Percentiles rank a stretch among this genome's conserved stretches.
phyloP scores from a whole-genome alignment of 2,888 invertebrate genomes.

The Theristus sp. region DNA sequence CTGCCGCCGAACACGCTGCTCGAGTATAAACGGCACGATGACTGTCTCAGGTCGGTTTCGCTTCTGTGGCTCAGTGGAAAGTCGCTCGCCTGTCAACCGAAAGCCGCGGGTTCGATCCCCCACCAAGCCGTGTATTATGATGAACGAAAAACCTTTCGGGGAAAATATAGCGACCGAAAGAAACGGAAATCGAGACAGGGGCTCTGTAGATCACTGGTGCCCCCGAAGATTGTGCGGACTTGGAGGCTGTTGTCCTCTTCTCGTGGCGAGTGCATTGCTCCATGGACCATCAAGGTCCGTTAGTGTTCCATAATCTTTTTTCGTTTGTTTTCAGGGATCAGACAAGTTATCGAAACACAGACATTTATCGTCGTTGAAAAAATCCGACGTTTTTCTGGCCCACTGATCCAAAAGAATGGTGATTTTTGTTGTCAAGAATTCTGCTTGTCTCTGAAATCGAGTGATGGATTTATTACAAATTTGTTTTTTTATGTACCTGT shows the following conservation, averaged over 20 bases:
- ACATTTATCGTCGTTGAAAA: slow-evolving; percentile 22
- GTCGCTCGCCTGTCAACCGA: neutral
- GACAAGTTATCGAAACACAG: slow-evolving; percentile 36
- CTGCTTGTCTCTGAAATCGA: too few species aligned
- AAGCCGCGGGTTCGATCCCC: neutral
- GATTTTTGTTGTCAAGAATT: too few species aligned
- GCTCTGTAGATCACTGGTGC: too few species aligned
- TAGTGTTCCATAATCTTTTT: neutral
- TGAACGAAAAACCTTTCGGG: too few species aligned
- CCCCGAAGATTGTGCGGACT: too few species aligned
- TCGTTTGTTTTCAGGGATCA: slow-evolving; percentile 31
- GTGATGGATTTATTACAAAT: too few species aligned
- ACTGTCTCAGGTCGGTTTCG: slow-evolving; percentile 50
- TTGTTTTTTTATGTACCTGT: too few species aligned
- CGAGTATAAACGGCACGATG: slow-evolving; percentile 55
- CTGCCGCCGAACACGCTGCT: slow-evolving; percentile 74
- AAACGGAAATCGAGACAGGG: too few species aligned
- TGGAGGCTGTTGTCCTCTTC: neutral
- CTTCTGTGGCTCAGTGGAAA: neutral
- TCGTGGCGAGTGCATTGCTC: too few species aligned
- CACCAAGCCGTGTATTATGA: too few species aligned
- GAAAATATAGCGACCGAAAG: too few species aligned
- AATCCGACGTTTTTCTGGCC: neutral
- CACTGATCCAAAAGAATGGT: too few species aligned
- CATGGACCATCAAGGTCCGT: neutral